Conservation (phyloP, 2,888 invertebrate species). For the Erynnis tages region DNA sequence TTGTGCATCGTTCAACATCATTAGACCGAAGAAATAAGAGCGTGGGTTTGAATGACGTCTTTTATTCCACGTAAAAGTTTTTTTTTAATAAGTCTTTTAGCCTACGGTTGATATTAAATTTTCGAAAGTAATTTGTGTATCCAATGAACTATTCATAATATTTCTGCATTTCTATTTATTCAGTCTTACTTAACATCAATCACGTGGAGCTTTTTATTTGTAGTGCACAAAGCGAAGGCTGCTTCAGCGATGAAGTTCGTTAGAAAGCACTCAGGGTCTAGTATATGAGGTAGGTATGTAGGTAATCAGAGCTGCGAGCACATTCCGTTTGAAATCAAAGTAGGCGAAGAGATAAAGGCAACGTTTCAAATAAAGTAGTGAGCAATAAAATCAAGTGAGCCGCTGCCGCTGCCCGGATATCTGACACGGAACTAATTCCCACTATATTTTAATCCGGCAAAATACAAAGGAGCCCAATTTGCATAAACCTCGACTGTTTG, state of each 20-base stretch:
- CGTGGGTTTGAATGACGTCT: conserved; percentile 48
- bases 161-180: neutral
- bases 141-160: conserved; percentile 5
- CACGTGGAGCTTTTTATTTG: conserved; percentile 1
- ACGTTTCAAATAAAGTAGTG: conserved; percentile 58
- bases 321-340: conserved; percentile 22
- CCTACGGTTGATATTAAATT: conserved; percentile 9
- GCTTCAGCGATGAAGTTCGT: conserved; percentile 9
- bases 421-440: conserved; percentile 79
- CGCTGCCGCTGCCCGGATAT: conserved; percentile 59
- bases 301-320: conserved; percentile 14
- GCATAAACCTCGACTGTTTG: conserved; percentile 79
- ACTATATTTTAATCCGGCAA: conserved; percentile 78
- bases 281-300: conserved; percentile 14
- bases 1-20: conserved; percentile 73
- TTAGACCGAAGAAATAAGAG: conserved; percentile 63
- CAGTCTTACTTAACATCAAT: neutral
- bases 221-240: neutral
- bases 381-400: conserved; percentile 65
- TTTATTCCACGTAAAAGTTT: conserved; percentile 35
- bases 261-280: conserved; percentile 9
- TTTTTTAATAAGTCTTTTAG: conserved; percentile 12
- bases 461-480: conserved; percentile 80
- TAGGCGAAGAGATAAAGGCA: conserved; percentile 36
- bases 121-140: conserved; percentile 11